Base-by-base conservation (phyloP, 2,888 invertebrate genomes). In the Taphrorychus bicolor region DNA sequence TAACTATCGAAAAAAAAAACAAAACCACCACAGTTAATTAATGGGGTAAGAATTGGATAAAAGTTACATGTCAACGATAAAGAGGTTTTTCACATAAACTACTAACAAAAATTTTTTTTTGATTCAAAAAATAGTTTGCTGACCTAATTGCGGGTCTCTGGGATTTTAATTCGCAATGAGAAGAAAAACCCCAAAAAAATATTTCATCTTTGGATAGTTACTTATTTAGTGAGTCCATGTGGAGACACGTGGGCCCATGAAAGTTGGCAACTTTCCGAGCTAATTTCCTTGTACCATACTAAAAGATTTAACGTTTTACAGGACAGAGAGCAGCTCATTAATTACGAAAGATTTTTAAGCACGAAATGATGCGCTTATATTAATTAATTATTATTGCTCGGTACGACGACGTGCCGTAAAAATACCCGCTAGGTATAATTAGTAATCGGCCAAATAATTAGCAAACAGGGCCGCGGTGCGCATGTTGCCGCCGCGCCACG, bases 351-450 rank as follows among this genome's bases (percentile, higher is more conserved):
- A 81, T 80, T 82, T 81, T 82, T 79, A 77, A 80, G 79, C 79
- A 78, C 78, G 78, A 80, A 81, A 81, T 78, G 80, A 81, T 80
- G 80, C 79, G 80, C 80, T 77, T 77, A 78, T 79, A 81, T 82
- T 81, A 82, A 82, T 82, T 82, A 82, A 82, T 82, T 81, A 82
- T 81, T 80, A 82, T 82, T 79, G 78, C 79, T 78, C 73, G 76
- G 78, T 79, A 78, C 76, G 76, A 74, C 75, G 75, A 70, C 71
- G 60, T 75, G 78, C 79, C 77, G 77, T 79, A 82, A 81, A 82
- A 82, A 82, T 82, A 80, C 80, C 82, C 82, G 79, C 79, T 75
- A 81, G 82, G 81, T 81, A 82, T 82, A 82, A 82, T 82, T 82
- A 82, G 82, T 80, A 80, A 80, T 81, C 79, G 79, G 74, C 76